Base-by-base conservation (phyloP, 2,888 invertebrate genomes). In the Octodonta nipae region DNA sequence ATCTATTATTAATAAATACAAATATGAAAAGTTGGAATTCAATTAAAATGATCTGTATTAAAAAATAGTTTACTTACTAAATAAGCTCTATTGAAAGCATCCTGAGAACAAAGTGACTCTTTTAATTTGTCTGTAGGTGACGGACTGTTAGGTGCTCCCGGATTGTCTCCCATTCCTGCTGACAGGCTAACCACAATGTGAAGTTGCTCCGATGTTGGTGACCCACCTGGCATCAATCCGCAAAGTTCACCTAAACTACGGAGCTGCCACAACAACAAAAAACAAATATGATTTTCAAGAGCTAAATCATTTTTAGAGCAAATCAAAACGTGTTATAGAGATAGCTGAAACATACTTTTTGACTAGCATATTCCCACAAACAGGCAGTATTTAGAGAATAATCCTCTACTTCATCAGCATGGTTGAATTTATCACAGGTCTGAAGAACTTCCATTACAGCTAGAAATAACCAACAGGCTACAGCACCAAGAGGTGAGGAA, bases 391-490 rank as follows among this genome's bases (percentile, higher is more conserved):
- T 79, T 16, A 82, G 71, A 24, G 87, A 85, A 55, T 86, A 87
- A 37, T 76, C 72, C 50, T 82, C 78, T 15, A 71, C 69, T 37
- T 76, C 75, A 44, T 74, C 75, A 13, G 73, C 71, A 47, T 71
- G 71, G 46, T 75, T 69, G 26, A 71, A 68, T 34, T 71, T 66
- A 46, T 84, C 80, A 57, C 88, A 88, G 2, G 82, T 78, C 30
- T 83, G 75, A 32, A 93, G 62, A 13, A 63, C 85, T 63, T 93
- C 92, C 36, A 89, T 70, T 38, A 86, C 84, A 37, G 88, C 89
- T 1, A 93, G 71, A 53, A 91, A 88, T 35, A 89, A 78, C 93
- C 93, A 95, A 56, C 89, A 91, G 16, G 84, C 77, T 2, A 86
- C 67, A 0, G 91, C 85, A 20, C 93, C 93, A 12, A 76, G 75